A percentile compares a stretch with the other conserved stretches of the same genome.
These are phyloP conservation scores for Umimayanthus chanpuru DNA, from an alignment of 92 coral and sea anemone genomes.

Conservation along the genomic window DNA sequence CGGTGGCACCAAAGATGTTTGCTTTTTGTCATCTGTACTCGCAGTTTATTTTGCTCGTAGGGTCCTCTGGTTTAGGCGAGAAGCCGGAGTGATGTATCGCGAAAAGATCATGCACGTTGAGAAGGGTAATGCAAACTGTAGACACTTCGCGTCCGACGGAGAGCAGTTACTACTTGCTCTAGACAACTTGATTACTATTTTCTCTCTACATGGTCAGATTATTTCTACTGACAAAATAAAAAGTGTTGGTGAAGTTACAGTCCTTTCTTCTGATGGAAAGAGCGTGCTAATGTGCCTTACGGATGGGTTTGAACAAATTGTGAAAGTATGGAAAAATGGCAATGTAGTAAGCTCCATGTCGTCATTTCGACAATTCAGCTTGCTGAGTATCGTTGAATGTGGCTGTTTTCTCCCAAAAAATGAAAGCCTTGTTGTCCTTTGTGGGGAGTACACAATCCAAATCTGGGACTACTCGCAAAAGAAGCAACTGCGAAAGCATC, in stretches of 20 bases:
- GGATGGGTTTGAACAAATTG: not conserved
- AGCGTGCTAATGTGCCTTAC: not conserved
- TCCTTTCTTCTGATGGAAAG: slow-evolving; percentile 20
- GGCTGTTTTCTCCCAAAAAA: slow-evolving; percentile 1
- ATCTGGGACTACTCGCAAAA: slow-evolving; percentile 2
- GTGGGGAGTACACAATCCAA: slow-evolving; percentile 5
- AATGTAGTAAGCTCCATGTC: not conserved
- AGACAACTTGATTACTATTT: not conserved
- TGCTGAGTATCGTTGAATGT: not conserved
- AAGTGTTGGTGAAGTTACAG: not conserved
- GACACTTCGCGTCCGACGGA: not conserved
- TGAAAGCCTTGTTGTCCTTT: slow-evolving; percentile 10
- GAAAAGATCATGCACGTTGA: too few species aligned
- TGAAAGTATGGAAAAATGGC: not conserved
- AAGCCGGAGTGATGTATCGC: too few species aligned
- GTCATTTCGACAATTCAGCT: not conserved
- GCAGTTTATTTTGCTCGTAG: not conserved
- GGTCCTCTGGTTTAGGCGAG: too few species aligned
- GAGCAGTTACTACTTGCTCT: not conserved
- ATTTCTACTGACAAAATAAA: not conserved
- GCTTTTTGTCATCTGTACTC: slow-evolving; percentile 8
- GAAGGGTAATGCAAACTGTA: not conserved
- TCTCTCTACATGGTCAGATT: not conserved
- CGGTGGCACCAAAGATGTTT: not conserved
- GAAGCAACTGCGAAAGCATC: not conserved